Percentiles rank a stretch among this genome's conserved stretches.
Conservation (phyloP, 2,797 vertebrate genomes). For the Lycodopsis pacificus region DNA sequence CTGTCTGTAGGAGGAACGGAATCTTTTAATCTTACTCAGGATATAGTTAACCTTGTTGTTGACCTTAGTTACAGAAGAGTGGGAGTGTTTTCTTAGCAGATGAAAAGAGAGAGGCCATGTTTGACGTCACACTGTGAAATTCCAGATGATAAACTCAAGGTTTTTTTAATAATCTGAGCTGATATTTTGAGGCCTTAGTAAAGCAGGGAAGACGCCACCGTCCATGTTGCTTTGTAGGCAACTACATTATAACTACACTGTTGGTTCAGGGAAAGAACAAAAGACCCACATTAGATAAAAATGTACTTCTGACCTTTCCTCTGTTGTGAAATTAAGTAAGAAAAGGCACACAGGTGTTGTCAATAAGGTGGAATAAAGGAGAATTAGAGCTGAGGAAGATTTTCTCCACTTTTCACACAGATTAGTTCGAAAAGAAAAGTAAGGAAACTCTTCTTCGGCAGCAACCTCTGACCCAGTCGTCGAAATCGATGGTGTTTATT, state of each 20-base stretch:
- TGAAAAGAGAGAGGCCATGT: conserved; percentile 39
- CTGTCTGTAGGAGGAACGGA: conserved; percentile 22
- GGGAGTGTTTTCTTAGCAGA: conserved; percentile 59
- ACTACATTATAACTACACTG: neutral
- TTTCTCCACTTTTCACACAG: neutral
- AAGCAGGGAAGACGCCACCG: neutral
- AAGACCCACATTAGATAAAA: neutral
- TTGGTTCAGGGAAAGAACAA: neutral
- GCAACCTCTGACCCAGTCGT: neutral
- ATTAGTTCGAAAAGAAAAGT: neutral
- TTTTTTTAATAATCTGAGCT: conserved; percentile 10
- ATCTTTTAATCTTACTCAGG: conserved; percentile 53
- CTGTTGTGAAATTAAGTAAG: neutral
- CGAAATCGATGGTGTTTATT: neutral
- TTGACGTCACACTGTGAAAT: conserved; percentile 52
- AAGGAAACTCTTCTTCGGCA: neutral
- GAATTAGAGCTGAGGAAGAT: neutral
- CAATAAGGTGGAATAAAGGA: neutral
- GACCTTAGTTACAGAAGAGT: conserved; percentile 42
- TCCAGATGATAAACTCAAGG: conserved; percentile 46
- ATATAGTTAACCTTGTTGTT: conserved; percentile 55
- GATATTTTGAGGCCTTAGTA: conserved; percentile 10
- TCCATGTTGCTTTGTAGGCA: too few relatives aligned
- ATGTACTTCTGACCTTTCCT: neutral
- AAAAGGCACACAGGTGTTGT: neutral